Evolutionary conservation across 2,797 vertebrate genomes (phyloP).

Genomic region (Picus viridis): DNA sequence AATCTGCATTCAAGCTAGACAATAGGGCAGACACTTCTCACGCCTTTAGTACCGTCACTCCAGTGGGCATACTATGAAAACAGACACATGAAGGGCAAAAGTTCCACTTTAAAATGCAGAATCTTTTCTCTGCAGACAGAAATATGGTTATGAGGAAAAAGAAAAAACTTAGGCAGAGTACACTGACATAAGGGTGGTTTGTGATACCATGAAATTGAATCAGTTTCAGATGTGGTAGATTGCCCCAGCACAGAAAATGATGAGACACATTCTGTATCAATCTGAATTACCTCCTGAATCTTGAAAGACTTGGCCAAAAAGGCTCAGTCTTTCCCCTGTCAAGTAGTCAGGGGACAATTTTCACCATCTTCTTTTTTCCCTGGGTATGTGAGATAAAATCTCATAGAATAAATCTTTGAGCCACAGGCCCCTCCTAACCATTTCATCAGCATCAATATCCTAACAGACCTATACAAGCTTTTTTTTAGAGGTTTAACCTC

Average conservation of each 20-base stretch:
- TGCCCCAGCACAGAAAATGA: neutral
- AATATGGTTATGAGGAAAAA: constrained; percentile 39
- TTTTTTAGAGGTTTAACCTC: neutral
- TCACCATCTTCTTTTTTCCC: neutral
- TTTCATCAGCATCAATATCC: neutral
- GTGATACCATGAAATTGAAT: constrained; percentile 50
- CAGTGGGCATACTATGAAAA: neutral
- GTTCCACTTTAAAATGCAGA: constrained; percentile 3
- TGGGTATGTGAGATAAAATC: neutral
- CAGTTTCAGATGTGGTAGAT: constrained; percentile 46
- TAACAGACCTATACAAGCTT: neutral
- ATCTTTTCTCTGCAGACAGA: constrained; percentile 6
- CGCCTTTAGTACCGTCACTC: neutral
- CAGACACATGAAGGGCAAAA: neutral
- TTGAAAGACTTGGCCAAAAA: neutral
- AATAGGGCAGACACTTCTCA: constrained; percentile 52
- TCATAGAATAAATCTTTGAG: neutral
- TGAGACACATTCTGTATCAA: neutral
- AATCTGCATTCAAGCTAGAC: constrained; percentile 60
- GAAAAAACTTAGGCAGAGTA: neutral
- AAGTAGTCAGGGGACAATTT: neutral
- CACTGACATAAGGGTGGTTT: neutral
- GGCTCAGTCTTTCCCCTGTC: neutral
- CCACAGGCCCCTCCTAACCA: neutral
- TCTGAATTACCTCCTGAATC: constrained; percentile 7